Percentiles rank a stretch among this genome's conserved stretches.
These are phyloP conservation scores for Pollenia angustigena DNA, from an alignment of 2,888 invertebrate species.

Conservation along the genomic window DNA sequence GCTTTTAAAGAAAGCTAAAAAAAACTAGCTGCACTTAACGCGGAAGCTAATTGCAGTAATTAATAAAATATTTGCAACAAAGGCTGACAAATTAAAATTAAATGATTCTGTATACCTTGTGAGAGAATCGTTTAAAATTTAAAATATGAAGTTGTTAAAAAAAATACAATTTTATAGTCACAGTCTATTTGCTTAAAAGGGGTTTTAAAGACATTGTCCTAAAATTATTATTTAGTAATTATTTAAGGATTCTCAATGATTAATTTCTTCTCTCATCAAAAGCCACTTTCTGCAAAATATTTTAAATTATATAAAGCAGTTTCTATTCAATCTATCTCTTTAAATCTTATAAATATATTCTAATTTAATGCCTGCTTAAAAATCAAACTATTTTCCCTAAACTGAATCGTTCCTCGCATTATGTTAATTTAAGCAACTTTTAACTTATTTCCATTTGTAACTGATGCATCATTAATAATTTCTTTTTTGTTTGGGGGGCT, in stretches of 20 bases:
- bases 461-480: conserved; percentile 64
- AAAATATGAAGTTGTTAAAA: background rate
- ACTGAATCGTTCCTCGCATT: conserved; percentile 43
- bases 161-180: too few species aligned
- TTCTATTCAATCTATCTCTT: too few species aligned
- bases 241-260: too few species aligned
- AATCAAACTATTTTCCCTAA: background rate
- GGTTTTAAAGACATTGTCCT: too few species aligned
- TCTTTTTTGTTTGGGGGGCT: conserved; percentile 23
- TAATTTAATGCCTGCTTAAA: background rate
- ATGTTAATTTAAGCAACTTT: conserved; percentile 60
- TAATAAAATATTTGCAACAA: conserved; percentile 64
- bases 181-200: too few species aligned
- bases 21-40: conserved; percentile 39
- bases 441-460: conserved; percentile 23
- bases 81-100: conserved; percentile 32
- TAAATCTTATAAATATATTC: too few species aligned
- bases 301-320: too few species aligned
- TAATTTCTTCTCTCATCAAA: too few species aligned
- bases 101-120: background rate
- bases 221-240: too few species aligned
- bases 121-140: background rate
- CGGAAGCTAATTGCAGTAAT: conserved; percentile 62
- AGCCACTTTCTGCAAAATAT: too few species aligned
- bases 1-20: background rate